Evolutionary conservation across 2,888 invertebrate species (phyloP), one percentile per base, ranked within the genome.

Genomic region (Leptinotarsa tumamoca): DNA sequence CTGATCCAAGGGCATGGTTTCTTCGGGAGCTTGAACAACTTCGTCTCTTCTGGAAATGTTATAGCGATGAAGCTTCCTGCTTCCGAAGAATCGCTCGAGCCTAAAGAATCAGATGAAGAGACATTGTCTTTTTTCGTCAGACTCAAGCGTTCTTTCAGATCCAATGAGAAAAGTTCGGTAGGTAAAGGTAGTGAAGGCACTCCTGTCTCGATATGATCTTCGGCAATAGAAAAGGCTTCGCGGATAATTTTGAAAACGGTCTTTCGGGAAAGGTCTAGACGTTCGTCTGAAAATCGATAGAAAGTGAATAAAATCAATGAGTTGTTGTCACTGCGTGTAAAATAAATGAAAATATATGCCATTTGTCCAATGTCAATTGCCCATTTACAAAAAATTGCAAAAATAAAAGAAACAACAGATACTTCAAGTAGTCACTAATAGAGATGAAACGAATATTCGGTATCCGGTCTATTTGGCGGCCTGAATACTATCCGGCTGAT

Each of bases 231-330:
- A 61, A 88, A 78, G 3, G 86, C 84, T 81, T 88, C 87, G 68
- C 84, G 83, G 68, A 89, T 86, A 17, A 87, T 78, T 74, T 82
- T 76, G 68, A 88, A 86, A 50, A 88, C 81, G 68, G 84, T 73
- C 69, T 84, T 85, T 69, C 86, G 81, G 0, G 86, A 83, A 23
- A 85, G 79, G 70, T 87, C 86, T 56, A 80, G 73, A 17, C 79
- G 68, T 4, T 84, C 83, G 81, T 85, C 88, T 88, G 63, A 21
- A 75, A 71, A 43, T 43, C 5, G 43, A 43, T 43, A 43, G 5
- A 43, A 43, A 43, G 10, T 43, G 10, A 43, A 13, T 52, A 0
- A n/a, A 52, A 4, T 52, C 4, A 15, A 52, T 52, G 52, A 52
- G 7, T 43, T 10, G 33, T 10, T 43, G 10, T 43, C 10, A 43